phyloP scores from a whole-genome alignment of 2,113 vertebrate genomes.

The Lepisosteus osseus region DNA sequence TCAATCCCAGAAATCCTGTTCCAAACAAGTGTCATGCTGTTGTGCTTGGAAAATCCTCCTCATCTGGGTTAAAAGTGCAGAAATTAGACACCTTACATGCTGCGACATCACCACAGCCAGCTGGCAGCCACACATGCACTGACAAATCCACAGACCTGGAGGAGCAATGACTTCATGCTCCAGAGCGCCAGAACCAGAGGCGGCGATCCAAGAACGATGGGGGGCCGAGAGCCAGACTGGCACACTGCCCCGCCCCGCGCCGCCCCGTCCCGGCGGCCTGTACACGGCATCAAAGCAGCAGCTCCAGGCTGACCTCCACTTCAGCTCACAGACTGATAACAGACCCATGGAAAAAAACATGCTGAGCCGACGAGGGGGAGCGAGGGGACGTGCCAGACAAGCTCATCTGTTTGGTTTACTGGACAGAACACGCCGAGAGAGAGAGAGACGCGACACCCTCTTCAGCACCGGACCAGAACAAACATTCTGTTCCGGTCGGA shows the following conservation, averaged over 20 bases:
- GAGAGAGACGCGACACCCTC: neutral
- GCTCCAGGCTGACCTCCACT: neutral
- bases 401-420: neutral
- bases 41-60: neutral
- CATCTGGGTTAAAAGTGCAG: slow-evolving; percentile 14
- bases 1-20: neutral
- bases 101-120: slow-evolving; percentile 18
- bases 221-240: neutral
- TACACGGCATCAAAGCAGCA: neutral
- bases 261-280: no score
- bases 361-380: no score
- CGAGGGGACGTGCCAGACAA: neutral
- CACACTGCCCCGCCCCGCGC: neutral
- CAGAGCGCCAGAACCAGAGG: neutral
- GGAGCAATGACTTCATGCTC: slow-evolving; percentile 9
- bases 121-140: slow-evolving; percentile 6
- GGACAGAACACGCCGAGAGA: neutral
- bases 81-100: neutral
- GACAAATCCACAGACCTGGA: slow-evolving; percentile 9
- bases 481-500: neutral
- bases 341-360: neutral
- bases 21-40: neutral
- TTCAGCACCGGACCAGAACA: neutral
- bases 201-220: neutral
- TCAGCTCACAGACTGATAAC: neutral